These are phyloP conservation scores for Gadus macrocephalus DNA, from an alignment of 2,113 vertebrate species.

Conservation along the genomic window DNA sequence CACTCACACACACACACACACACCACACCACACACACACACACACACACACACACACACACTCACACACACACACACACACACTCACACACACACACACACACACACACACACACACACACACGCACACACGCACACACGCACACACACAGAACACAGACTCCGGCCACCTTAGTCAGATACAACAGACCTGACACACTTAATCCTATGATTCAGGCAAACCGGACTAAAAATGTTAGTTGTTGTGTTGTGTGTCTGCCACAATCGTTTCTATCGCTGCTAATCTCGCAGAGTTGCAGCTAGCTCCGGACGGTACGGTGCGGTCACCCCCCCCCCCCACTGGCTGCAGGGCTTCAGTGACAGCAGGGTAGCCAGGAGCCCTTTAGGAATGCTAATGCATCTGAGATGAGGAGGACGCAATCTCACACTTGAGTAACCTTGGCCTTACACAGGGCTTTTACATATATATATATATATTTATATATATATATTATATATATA, in stretches of 20 bases:
- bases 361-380: slow-evolving; percentile 44
- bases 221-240: slow-evolving; percentile 2
- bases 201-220: slow-evolving; percentile 41
- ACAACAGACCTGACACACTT: slow-evolving; percentile 11
- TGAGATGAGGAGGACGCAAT: slow-evolving; percentile 40
- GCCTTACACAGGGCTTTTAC: slow-evolving; percentile 28
- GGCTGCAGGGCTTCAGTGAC: slow-evolving; percentile 19
- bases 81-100: no score
- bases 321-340: slow-evolving; percentile 15
- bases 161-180: no score
- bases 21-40: slow-evolving; percentile 4
- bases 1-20: not conserved
- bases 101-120: slow-evolving; percentile 7
- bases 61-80: not conserved
- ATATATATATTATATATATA: no score
- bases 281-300: not conserved
- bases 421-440: slow-evolving; percentile 60
- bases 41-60: slow-evolving; percentile 8
- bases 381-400: slow-evolving; percentile 49
- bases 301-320: slow-evolving; percentile 1
- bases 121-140: not conserved
- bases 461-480: no score
- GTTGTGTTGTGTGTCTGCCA: slow-evolving; percentile 29
- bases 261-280: slow-evolving; percentile 16
- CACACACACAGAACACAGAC: not conserved